Base-by-base conservation (phyloP, 2,113 vertebrate species). In the Tautogolabrus adspersus region DNA sequence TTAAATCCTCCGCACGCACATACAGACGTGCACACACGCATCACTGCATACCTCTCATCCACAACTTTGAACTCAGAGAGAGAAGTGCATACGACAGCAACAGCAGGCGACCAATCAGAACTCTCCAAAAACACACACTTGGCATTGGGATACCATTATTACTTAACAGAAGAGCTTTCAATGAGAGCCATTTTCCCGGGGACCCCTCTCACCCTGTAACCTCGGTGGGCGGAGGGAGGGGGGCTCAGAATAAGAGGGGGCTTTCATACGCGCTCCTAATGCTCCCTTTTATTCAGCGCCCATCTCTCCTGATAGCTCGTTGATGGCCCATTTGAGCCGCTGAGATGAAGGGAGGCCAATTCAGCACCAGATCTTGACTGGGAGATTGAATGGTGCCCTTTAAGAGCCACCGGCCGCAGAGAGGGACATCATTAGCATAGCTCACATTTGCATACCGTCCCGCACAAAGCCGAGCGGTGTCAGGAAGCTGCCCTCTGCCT, bases 351-450 rank as follows among this genome's bases (percentile, higher is more conserved):
- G 42, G 66, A 84, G 75, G 56, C 70, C 74, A 34, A 81, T 72
- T 84, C 79, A 80, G 74, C 73, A 44, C 3, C 72, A 81, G 66
- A 83, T 74, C 59, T 72, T 6, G 23, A 72, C 68, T 47, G 49
- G 1, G 30, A 26, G 64, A 66, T 44, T 90, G 82, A 91, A 91
- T 86, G 85, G 77, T 16, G 47, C 19, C 83, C 72, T 91, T 92
- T 84, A 78, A 66, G 69, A 5, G 47, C 79, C 62, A 22, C 47
- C 3, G 65, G 72, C 65, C 44, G 21, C 26, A 30, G 60, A 46
- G 59, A 34, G 42, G 38, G 13, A 10, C 8, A 21, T 68, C 72
- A 88, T 94, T 91, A 86, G 83, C 92, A 92, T 91, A 79, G 72
- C 9, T 7, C 0, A 8, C 42, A 91, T 92, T 91, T 63, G 89